A percentile compares a stretch with the other conserved stretches of the same genome.
phyloP scores from a whole-genome alignment of 2,888 invertebrate species.

The Epicampocera succincta region DNA sequence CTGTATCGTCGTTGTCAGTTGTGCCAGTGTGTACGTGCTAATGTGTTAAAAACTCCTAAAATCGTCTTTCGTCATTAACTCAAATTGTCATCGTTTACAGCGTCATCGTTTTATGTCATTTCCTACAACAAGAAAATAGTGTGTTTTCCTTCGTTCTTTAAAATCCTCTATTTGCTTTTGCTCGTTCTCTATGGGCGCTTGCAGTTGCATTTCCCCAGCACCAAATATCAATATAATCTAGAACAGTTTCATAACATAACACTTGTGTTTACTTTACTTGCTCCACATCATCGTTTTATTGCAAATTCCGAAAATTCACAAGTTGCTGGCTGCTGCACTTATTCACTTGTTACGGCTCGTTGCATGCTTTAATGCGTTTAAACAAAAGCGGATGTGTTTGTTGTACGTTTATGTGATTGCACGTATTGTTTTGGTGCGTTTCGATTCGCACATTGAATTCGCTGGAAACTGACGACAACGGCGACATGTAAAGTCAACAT shows the following conservation, averaged over 20 bases:
- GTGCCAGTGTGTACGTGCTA: slow-evolving; percentile 14
- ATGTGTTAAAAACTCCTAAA: slow-evolving; percentile 26
- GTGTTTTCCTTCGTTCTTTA: neutral
- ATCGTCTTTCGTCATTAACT: slow-evolving; percentile 34
- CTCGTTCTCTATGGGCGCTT: neutral
- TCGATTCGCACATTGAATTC: slow-evolving; percentile 24
- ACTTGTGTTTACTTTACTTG: slow-evolving; percentile 24
- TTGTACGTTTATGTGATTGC: slow-evolving; percentile 28
- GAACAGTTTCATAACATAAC: slow-evolving; percentile 16
- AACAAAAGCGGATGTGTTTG: slow-evolving; percentile 66
- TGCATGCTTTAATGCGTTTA: slow-evolving; percentile 66
- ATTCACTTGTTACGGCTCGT: slow-evolving; percentile 42
- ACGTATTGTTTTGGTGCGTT: slow-evolving; percentile 13
- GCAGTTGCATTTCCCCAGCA: slow-evolving; percentile 2
- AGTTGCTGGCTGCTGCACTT: slow-evolving; percentile 34
- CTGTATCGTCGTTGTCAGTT: neutral
- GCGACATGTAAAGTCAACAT: slow-evolving; percentile 52
- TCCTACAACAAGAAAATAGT: slow-evolving; percentile 51
- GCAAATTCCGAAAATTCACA: slow-evolving; percentile 34
- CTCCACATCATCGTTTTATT: slow-evolving; percentile 21
- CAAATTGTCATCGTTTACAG: slow-evolving; percentile 19
- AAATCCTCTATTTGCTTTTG: neutral
- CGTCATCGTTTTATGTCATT: slow-evolving; percentile 49
- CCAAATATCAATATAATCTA: slow-evolving; percentile 17
- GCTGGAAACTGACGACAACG: slow-evolving; percentile 12